Evolutionary conservation across 1,140 invertebrate species (phyloP), one percentile per base, ranked within the genome.

Genomic region (Caligus rogercresseyi): DNA sequence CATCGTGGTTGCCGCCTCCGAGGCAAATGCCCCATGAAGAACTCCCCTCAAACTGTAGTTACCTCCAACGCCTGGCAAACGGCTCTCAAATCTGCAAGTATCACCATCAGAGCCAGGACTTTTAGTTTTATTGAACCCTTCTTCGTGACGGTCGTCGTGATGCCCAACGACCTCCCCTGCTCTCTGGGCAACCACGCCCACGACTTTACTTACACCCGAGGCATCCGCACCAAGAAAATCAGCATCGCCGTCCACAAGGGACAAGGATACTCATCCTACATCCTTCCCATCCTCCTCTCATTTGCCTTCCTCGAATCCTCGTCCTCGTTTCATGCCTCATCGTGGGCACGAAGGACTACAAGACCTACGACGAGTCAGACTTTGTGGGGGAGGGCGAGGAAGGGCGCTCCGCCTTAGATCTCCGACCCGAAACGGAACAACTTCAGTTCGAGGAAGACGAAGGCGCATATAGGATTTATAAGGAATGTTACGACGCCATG

Each of bases 1-100:
- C 57, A 53, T 60, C n/a, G 25, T 60, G 25, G 57, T 60, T 14
- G 57, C 57, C 21, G 57, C 26, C 23, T 60, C 18, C 21, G 26
- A 25, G 25, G 25, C 2, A 18, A 14, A 2, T 60, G 57, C 51
- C 57, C 57, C 3, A 25, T 60, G 24, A 25, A 60, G 4, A 18
- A 25, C 16, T 19, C 16, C 25, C 3, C 23, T 14, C 24, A 3
- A 21, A 60, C 23, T 2, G 25, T 43, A 13, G 16, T 20, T 25
- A 60, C 16, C 3, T 20, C 23, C 24, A 31, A 60, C 3, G 25
- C 26, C 16, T 60, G 57, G 57, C 21, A 18, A 31, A 60, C 57
- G 1, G 57, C 26, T 3, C 26, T 60, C 13, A 43, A 25, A 16
- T 26, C 24, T 18, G 57, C 24, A 21, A 31, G 20, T 25, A 26